Percentiles rank a stretch among this genome's conserved stretches.
These are phyloP conservation scores for Hestina assimilis DNA, from an alignment of 1,140 invertebrate genomes.

Conservation along the genomic window DNA sequence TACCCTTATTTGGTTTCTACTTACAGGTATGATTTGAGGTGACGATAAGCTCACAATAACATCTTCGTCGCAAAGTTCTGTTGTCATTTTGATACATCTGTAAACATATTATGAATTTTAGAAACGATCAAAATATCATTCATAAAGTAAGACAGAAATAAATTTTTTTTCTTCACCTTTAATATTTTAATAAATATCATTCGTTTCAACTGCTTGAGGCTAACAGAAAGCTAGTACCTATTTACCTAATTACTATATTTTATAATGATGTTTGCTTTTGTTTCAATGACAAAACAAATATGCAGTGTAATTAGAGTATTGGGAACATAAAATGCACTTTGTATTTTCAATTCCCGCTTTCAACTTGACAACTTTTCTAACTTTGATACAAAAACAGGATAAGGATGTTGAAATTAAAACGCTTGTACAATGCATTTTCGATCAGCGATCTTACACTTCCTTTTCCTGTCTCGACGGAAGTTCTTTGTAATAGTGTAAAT, in stretches of 20 bases:
- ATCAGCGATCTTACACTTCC: conserved; percentile 58
- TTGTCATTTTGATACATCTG: conserved; percentile 43
- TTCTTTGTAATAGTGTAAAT: conserved; percentile 31
- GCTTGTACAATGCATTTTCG: conserved; percentile 40
- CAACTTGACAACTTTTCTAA: conserved; percentile 14
- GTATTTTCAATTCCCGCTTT: conserved; percentile 1
- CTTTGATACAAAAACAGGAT: conserved; percentile 51
- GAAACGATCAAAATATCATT: background rate
- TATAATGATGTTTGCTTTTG: too few species aligned
- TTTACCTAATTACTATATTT: too few species aligned
- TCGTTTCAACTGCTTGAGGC: too few species aligned
- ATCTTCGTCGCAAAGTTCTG: conserved; percentile 49
- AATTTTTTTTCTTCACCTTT: background rate
- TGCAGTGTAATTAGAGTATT: background rate
- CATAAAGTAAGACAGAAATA: too few species aligned
- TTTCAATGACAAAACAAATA: too few species aligned
- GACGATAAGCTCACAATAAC: conserved; percentile 46
- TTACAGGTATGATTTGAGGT: conserved; percentile 51
- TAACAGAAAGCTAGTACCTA: too few species aligned
- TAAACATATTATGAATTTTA: background rate
- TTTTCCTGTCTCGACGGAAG: conserved; percentile 72
- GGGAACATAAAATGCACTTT: background rate
- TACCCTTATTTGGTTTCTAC: conserved; percentile 10
- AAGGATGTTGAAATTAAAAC: conserved; percentile 51
- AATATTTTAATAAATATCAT: too few species aligned